These are phyloP conservation scores for Drosophila kurseongensis DNA, from an alignment of 1,140 invertebrate species.

Conservation along the genomic window DNA sequence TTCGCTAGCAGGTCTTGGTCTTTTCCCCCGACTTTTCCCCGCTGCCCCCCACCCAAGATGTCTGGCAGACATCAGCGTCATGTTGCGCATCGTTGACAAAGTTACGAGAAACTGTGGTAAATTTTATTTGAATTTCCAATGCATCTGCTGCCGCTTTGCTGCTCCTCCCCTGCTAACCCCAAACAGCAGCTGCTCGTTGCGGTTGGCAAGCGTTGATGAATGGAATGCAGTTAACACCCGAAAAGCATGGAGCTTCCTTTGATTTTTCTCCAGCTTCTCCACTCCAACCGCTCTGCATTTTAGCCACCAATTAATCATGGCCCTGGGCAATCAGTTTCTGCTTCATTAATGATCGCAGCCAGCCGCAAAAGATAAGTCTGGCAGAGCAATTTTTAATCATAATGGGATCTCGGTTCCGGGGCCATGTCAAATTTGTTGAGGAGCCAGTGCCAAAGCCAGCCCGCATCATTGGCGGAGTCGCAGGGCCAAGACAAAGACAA, in stretches of 20 bases:
- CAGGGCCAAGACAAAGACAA: slow-evolving; percentile 46
- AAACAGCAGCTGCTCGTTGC: slow-evolving; percentile 50
- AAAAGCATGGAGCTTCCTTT: slow-evolving; percentile 49
- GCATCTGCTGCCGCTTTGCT: slow-evolving; percentile 50
- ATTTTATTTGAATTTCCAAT: slow-evolving; percentile 82
- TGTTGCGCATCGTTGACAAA: slow-evolving; percentile 82
- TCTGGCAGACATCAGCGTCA: slow-evolving; percentile 58
- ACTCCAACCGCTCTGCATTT: slow-evolving; percentile 8
- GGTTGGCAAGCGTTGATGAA: slow-evolving; percentile 79
- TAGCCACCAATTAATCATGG: slow-evolving; percentile 71
- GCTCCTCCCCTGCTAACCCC: not conserved
- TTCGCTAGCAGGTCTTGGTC: slow-evolving; percentile 71
- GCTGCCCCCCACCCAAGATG: slow-evolving; percentile 5
- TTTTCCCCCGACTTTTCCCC: slow-evolving; percentile 47
- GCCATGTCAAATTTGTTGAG: slow-evolving; percentile 77
- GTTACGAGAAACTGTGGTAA: slow-evolving; percentile 80
- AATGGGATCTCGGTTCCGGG: slow-evolving; percentile 56
- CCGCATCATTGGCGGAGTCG: slow-evolving; percentile 50
- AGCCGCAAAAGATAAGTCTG: slow-evolving; percentile 62
- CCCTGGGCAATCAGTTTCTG: slow-evolving; percentile 55
- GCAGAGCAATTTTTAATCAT: slow-evolving; percentile 78
- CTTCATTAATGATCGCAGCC: slow-evolving; percentile 61
- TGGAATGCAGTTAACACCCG: slow-evolving; percentile 80
- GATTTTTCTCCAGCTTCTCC: slow-evolving; percentile 41
- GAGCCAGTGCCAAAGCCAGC: not conserved